Conservation (phyloP, 2,888 invertebrate species). For the Noctua pronuba region DNA sequence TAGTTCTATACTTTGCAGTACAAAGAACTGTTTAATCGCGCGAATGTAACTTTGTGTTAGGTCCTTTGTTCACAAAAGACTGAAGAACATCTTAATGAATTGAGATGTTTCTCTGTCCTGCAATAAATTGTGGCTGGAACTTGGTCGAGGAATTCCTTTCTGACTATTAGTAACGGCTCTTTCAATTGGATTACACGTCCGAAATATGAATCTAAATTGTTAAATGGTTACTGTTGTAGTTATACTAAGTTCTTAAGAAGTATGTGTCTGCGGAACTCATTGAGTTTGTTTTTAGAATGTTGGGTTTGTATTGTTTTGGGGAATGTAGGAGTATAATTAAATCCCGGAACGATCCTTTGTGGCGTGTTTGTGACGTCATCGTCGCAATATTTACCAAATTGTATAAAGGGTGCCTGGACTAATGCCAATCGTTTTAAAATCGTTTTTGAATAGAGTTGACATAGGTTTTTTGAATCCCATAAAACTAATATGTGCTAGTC, state of each 20-base stretch:
- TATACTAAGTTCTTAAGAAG: neutral
- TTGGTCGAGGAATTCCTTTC: slow-evolving; percentile 22
- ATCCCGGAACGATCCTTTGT: slow-evolving; percentile 2
- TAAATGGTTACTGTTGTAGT: neutral
- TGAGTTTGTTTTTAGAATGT: slow-evolving; percentile 20
- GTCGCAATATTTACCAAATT: slow-evolving; percentile 5
- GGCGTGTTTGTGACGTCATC: neutral
- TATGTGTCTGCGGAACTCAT: neutral
- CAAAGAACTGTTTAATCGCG: slow-evolving; percentile 18
- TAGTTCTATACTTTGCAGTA: slow-evolving; percentile 2
- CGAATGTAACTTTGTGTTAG: slow-evolving; percentile 18
- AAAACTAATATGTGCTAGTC: neutral
- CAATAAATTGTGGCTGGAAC: slow-evolving; percentile 23
- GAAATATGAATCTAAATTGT: slow-evolving; percentile 6
- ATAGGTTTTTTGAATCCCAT: neutral
- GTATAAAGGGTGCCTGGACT: neutral
- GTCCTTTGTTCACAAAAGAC: slow-evolving; percentile 34
- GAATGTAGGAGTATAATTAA: slow-evolving; percentile 1
- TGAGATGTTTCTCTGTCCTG: slow-evolving; percentile 31
- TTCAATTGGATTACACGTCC: neutral
- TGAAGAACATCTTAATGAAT: slow-evolving; percentile 38
- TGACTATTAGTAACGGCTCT: neutral
- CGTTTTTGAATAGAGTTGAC: neutral
- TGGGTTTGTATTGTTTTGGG: neutral
- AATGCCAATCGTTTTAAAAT: neutral